Percentiles rank a stretch among this genome's conserved stretches.
phyloP scores from a whole-genome alignment of 1,140 invertebrate species.

The Doryteuthis pealeii region DNA sequence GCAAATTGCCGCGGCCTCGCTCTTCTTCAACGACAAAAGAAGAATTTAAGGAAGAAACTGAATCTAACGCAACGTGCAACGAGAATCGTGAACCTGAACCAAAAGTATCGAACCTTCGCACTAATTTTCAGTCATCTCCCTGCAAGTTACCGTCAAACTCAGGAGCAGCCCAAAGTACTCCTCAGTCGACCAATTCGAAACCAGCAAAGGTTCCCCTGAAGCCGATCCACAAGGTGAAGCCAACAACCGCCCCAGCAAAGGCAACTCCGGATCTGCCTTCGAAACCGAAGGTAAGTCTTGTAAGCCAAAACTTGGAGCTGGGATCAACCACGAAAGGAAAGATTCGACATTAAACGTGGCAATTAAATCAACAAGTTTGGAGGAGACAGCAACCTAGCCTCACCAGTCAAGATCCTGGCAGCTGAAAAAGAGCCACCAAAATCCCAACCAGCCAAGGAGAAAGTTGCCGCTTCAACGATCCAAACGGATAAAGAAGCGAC shows the following conservation, averaged over 20 bases:
- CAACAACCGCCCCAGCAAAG: background rate
- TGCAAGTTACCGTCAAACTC: too few relatives aligned
- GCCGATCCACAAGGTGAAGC: background rate
- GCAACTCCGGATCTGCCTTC: too few relatives aligned
- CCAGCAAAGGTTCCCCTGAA: background rate
- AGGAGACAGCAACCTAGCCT: background rate
- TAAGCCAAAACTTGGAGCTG: background rate
- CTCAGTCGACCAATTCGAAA: background rate
- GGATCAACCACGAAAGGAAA: too few relatives aligned
- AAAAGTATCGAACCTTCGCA: background rate
- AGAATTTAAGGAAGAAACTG: background rate
- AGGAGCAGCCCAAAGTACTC: background rate
- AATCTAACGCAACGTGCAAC: too few relatives aligned
- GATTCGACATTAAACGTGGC: too few relatives aligned
- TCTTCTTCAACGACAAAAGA: background rate
- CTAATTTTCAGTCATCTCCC: background rate
- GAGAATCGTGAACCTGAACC: background rate
- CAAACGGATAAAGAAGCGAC: background rate
- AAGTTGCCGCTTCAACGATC: background rate
- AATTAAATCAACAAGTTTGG: background rate
- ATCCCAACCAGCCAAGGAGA: background rate
- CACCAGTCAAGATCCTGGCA: background rate
- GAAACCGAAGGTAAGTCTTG: background rate
- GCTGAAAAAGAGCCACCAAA: background rate
- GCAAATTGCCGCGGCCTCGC: background rate